Base-by-base conservation (phyloP, 2,888 invertebrate genomes). In the Metellina segmentata region DNA sequence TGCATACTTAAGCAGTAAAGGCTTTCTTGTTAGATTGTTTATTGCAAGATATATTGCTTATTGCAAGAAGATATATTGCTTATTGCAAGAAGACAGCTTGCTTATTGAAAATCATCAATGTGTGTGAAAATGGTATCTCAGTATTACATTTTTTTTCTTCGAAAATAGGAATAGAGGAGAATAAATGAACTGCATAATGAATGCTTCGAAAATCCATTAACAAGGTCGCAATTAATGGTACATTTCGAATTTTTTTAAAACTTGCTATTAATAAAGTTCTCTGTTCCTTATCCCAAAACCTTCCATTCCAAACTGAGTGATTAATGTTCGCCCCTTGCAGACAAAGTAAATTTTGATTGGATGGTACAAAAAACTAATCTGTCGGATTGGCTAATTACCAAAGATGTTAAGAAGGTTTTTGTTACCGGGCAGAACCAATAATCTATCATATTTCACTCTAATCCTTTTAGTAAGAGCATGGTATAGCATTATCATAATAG, bases 271-370 rank as follows among this genome's bases (percentile, higher is more conserved):
- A 82, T 82, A 82, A 82, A 20, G 51, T 82, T 19, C 20, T 72
- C 82, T 82, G 48, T 70, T 71, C 19, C 49, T n/a, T 70, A 70
- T 72, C 71, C 72, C 20, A 71, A 72, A 82, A 82, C 71, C 71
- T 82, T 82, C 71, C 82, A 82, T 82, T 82, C 52, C 71, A n/a
- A 71, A 72, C 11, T n/a, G 51, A 72, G 20, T 82, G 82, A 82
- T 82, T 51, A 82, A 82, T 82, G 82, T 71, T 51, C 49, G 11
- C 61, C 7, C 20, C 13, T n/a, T 52, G n/a, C 19, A 82, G 82
- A 82, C 72, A 82, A 72, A 82, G 82, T 82, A 82, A 74, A 85
- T 53, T 85, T 85, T 85, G 74, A 85, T 85, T 74, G 53, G 83
- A n/a, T 52, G 13, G 13, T 7, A 20, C 52, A 8, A n/a, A 85